Base-by-base conservation (phyloP, 64 coral and sea anemone genomes). In the Montipora foliosa region DNA sequence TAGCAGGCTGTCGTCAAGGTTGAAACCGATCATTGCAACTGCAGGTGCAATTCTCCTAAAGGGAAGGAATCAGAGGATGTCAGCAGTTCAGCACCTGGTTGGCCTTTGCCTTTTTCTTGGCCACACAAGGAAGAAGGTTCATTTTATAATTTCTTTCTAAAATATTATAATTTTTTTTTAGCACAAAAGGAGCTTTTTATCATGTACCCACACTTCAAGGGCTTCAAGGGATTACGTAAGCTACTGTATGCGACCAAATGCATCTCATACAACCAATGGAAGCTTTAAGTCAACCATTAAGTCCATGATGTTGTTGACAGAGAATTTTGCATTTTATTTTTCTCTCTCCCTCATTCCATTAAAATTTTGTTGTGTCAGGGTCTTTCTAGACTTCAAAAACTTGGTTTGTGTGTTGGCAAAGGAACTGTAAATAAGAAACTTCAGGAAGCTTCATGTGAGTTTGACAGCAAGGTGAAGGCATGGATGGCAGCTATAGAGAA, bases 351-450 rank as follows among this genome's bases (percentile, higher is more conserved):
- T 64, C 60, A 64, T 64, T 64, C 60, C 60, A 64, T 79, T 79
- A 46, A 79, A 16, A 79, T 46, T 79, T 79, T 79, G 29, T 46
- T 46, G 8, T 79, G 48, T 79, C 76, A 79, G 76, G 76, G 76
- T 79, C 48, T 79, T 6, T 37, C 10, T 49, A 79, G 19, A 79
- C 76, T 79, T 79, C 10, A 25, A 79, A 79, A 79, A 79, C 25
- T 79, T 79, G 76, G 8, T 46, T 46, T 79, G 76, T 79, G 76
- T 24, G 76, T 79, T 49, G 48, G 76, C 76, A 79, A 79, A 49
- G 48, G 48, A 24, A 79, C 76, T 46, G 48, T 49, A 79, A 79
- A 79, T 79, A 48, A 5, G 48, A 79, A 79, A 49, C 29, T 79
- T 79, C 29, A 15, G 48, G 76, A 79, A 79, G 76, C 76, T 6